Evolutionary conservation across 2,888 invertebrate species (phyloP), one percentile per base, ranked within the genome.

Genomic region (Dorcus hopei): DNA sequence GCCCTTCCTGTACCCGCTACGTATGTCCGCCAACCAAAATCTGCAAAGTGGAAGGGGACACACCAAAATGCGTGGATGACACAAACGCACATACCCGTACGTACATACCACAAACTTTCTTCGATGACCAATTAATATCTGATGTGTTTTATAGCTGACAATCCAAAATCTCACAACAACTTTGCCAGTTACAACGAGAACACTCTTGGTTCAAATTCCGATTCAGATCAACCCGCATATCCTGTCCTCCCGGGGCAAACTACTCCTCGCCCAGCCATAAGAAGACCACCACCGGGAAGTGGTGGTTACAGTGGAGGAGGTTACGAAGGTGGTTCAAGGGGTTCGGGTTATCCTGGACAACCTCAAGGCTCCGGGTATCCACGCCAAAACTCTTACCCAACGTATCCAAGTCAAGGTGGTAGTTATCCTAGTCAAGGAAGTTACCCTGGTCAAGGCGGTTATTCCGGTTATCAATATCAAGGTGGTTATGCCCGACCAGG

Each of bases 1-100:
- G 65, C 6, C 66, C 70, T 38, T 71, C 75, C 0, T 79, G 79
- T 59, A 61, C 70, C 5, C 75, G 70, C 8, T 78, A 71, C 60
- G 71, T 78, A 11, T 79, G 79, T 59, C 79, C 79, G 3, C 78
- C 79, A 3, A 76, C 77, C 0, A 74, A 77, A 63, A 72, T 71
- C 9, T 79, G 79, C 61, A 72, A 67, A 50, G 69, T 77, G 69
- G 77, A 77, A 53, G 72, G 73, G 8, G 68, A 68, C 42, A 73
- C 73, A 9, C 78, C 79, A 1, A 78, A 77, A 69, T 79, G 79
- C 63, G 70, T 76, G 7, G 72, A 74, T 45, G 76, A 77, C 54
- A 61, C 69, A 62, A 66, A 62, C 48, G 60, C 58, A 33, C 55
- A 59, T 49, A 59, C 62, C 39, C 43, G 68, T 68, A 63, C 59